These are phyloP conservation scores for Tinamus guttatus DNA, from an alignment of 2,113 vertebrate genomes.

Conservation along the genomic window DNA sequence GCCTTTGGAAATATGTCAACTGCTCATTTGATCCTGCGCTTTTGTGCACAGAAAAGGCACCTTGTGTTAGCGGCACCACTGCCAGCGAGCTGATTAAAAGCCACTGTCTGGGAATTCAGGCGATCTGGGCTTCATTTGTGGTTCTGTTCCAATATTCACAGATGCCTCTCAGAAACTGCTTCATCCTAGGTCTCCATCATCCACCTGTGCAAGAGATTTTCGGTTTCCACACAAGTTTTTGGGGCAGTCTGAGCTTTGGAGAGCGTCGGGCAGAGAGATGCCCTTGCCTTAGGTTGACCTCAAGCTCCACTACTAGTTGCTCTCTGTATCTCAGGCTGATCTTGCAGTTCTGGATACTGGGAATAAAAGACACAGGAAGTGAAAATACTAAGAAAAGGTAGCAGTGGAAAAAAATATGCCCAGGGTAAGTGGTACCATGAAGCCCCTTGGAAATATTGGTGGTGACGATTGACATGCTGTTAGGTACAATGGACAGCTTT, in stretches of 20 bases:
- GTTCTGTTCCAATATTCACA: background rate
- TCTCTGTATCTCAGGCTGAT: background rate
- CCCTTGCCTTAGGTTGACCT: background rate
- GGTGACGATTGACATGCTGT: no score
- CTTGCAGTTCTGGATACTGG: background rate
- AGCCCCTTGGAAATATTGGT: background rate
- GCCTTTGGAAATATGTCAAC: background rate
- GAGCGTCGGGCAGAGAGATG: background rate
- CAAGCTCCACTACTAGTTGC: background rate
- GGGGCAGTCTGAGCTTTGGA: background rate
- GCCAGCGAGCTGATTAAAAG: background rate
- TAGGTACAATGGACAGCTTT: background rate
- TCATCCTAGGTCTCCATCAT: background rate
- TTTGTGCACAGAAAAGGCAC: background rate
- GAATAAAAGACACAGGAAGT: background rate
- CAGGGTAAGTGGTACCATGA: rapidly evolving
- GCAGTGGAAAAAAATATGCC: background rate
- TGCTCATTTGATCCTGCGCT: background rate
- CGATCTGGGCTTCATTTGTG: background rate
- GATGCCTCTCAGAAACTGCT: background rate
- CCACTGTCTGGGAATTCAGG: background rate
- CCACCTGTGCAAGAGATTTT: background rate
- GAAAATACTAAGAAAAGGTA: background rate
- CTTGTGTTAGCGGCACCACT: background rate
- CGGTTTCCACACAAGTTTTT: background rate